These are phyloP conservation scores for Micropoecilia bifurca DNA, from an alignment of 2,797 vertebrate species.

Conservation along the genomic window DNA sequence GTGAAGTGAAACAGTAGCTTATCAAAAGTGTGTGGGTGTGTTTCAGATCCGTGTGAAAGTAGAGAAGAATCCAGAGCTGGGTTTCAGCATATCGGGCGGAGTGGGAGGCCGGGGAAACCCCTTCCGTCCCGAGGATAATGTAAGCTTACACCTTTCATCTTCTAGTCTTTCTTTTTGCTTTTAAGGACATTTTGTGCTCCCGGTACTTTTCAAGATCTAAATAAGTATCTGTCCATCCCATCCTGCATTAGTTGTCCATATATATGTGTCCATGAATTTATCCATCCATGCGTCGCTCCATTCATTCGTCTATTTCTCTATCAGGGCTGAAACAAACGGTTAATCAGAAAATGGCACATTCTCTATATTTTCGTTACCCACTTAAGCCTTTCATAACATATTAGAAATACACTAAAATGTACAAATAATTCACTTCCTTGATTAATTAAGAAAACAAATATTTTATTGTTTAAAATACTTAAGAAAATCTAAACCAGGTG, in stretches of 20 bases:
- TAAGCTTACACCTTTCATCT: slow-evolving; percentile 65
- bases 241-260: neutral
- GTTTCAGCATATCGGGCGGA: slow-evolving; percentile 99
- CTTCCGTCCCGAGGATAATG: slow-evolving; percentile 96
- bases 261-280: neutral
- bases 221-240: neutral
- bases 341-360: too few relatives aligned
- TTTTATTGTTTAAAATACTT: too few relatives aligned
- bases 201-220: neutral
- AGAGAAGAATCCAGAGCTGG: slow-evolving; percentile 98
- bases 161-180: too few relatives aligned
- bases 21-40: slow-evolving; percentile 46
- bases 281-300: neutral
- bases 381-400: too few relatives aligned
- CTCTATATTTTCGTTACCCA: too few relatives aligned
- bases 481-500: too few relatives aligned
- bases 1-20: neutral
- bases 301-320: neutral
- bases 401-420: too few relatives aligned
- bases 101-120: slow-evolving; percentile 96
- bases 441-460: too few relatives aligned
- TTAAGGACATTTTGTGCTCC: neutral
- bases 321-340: too few relatives aligned
- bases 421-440: too few relatives aligned
- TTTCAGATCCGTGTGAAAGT: slow-evolving; percentile 92